Evolutionary conservation across 1,140 invertebrate species (phyloP), one percentile per base, ranked within the genome.

Genomic region (Drosophila varians): DNA sequence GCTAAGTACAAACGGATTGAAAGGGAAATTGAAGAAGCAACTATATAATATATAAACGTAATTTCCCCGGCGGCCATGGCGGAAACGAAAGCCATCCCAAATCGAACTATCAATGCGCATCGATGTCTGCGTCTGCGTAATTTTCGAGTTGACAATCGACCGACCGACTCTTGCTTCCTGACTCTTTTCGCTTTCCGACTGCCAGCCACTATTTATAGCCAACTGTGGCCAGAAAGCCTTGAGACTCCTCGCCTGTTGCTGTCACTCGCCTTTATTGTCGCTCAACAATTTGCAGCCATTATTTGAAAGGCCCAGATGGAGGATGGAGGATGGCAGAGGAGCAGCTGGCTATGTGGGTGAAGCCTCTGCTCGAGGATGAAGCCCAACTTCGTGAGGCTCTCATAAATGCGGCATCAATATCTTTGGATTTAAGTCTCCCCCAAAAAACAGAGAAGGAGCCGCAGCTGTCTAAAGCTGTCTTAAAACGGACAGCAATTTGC

Each of bases 111-210:
- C 62, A 40, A 52, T 66, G 38, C 34, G 16, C 56, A 43, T 12
- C 19, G n/a, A 52, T 26, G 28, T 23, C 54, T 57, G 54, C 54
- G 54, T 57, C 48, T 57, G 48, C 54, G 54, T 57, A 57, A 57
- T 57, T 60, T 60, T 42, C 40, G 23, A 57, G 51, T 60, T 61
- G 68, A 72, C 74, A 77, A 68, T 60, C 51, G 43, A 25, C 47
- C 51, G 43, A 25, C 47, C 80, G 77, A 62, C 68, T 62, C 53
- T 76, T 76, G 56, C 54, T 82, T 80, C 68, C 77, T 72, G 72
- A 26, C 72, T 66, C 21, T 25, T 61, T 52, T 40, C 43, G 28
- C 28, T 38, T 16, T 16, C n/a, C 36, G 36, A 38, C 25, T 68
- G 38, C 42, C 55, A 61, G 16, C 28, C 55, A 23, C 47, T 77